Percentiles rank a stretch among this genome's conserved stretches.
Evolutionary conservation across 2,888 invertebrate species (phyloP).

Genomic region (Caradrina clavipalpis): DNA sequence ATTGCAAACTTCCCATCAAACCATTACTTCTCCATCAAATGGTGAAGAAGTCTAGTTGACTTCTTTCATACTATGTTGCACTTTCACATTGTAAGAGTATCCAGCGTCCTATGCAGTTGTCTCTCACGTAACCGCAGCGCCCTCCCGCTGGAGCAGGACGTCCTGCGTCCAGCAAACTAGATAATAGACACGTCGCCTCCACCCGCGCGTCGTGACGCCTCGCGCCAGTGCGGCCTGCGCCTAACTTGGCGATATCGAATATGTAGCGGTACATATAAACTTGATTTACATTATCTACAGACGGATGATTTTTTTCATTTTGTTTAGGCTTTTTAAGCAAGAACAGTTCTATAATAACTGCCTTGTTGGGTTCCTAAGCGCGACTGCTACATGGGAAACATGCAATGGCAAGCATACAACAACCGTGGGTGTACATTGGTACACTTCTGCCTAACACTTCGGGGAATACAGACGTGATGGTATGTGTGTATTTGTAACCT

Average conservation of each 20-base stretch:
- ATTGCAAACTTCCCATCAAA: too few species aligned
- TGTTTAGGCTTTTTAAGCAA: not conserved
- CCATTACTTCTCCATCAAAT: too few species aligned
- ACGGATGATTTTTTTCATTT: conserved; percentile 7
- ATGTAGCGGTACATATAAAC: conserved; percentile 10
- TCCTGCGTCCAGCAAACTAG: conserved; percentile 44
- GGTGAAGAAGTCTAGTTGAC: not conserved
- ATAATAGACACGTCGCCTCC: conserved; percentile 43
- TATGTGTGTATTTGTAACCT: too few species aligned
- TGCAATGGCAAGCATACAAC: too few species aligned
- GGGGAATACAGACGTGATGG: too few species aligned
- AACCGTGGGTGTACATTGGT: too few species aligned
- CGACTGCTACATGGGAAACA: too few species aligned
- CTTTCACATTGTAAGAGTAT: not conserved
- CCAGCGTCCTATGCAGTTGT: not conserved
- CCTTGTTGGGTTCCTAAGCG: too few species aligned
- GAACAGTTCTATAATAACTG: too few species aligned
- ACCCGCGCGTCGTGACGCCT: conserved; percentile 6
- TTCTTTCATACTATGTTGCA: not conserved
- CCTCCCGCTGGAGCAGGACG: conserved; percentile 22
- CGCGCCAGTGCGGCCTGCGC: conserved; percentile 8
- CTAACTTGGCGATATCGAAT: conserved; percentile 15
- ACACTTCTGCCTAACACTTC: too few species aligned
- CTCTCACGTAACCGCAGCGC: not conserved
- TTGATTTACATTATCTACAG: conserved; percentile 12